Conservation (phyloP, 35 echinoderm and acorn worm genomes). For the Lytechinus pictus region DNA sequence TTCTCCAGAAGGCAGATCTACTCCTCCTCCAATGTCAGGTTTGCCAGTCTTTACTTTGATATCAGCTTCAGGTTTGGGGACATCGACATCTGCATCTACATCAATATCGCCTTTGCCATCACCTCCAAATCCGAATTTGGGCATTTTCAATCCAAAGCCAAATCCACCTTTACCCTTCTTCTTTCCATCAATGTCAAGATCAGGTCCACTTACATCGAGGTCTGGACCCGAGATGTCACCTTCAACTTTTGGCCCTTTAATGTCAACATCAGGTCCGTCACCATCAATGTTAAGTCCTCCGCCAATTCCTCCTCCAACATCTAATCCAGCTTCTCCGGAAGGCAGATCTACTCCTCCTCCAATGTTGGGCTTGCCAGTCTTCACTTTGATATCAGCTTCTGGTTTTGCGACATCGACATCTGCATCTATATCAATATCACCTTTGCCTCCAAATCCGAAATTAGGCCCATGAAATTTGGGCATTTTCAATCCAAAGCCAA, state of each 20-base stretch:
- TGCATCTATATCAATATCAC: not conserved
- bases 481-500: slow-evolving; percentile 63
- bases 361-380: not conserved
- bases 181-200: not conserved
- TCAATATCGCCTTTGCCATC: slow-evolving; percentile 20
- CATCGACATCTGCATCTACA: slow-evolving; percentile 36
- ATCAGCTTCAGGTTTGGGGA: not conserved
- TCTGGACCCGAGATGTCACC: slow-evolving; percentile 39
- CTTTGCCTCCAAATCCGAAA: slow-evolving; percentile 62
- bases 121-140: slow-evolving; percentile 37
- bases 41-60: slow-evolving; percentile 24
- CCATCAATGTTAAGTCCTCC: slow-evolving; percentile 22
- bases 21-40: not conserved
- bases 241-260: slow-evolving; percentile 53
- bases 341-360: too few relatives aligned
- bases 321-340: too few relatives aligned
- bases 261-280: slow-evolving; percentile 18
- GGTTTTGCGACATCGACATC: slow-evolving; percentile 49
- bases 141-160: slow-evolving; percentile 54
- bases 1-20: too few relatives aligned
- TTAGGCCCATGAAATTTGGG: too few relatives aligned
- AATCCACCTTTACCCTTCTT: slow-evolving; percentile 46
- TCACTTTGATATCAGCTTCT: not conserved
- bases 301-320: too few relatives aligned
- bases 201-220: slow-evolving; percentile 45